Percentiles rank a stretch among this genome's conserved stretches.
phyloP scores from a whole-genome alignment of 2,113 vertebrate genomes.

The Caretta caretta region DNA sequence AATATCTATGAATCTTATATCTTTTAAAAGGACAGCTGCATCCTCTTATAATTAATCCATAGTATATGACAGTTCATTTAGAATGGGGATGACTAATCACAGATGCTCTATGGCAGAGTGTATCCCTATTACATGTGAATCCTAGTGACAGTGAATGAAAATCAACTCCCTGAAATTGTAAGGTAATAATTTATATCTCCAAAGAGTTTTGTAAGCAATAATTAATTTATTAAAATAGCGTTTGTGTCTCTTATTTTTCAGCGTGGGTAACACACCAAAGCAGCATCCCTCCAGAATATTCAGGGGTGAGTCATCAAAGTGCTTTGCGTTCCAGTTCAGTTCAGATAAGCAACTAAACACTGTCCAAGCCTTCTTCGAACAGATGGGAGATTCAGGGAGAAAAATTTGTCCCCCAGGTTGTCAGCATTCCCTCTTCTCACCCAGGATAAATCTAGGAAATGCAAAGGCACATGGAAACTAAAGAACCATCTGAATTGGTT shows the following conservation, averaged over 20 bases:
- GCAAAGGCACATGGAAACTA: not conserved
- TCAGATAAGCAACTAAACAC: conserved; percentile 30
- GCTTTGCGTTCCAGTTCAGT: conserved; percentile 1
- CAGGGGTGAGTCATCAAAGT: conserved; percentile 17
- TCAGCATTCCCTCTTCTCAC: not conserved
- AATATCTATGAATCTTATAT: too few relatives aligned
- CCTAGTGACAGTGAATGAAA: not conserved
- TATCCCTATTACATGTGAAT: not conserved
- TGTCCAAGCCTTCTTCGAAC: conserved; percentile 10
- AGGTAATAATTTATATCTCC: not conserved
- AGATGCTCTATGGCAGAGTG: not conserved
- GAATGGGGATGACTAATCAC: not conserved
- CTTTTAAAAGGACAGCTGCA: not conserved
- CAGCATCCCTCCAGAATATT: conserved; percentile 22
- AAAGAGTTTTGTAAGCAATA: conserved; percentile 5
- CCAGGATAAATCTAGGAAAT: not conserved
- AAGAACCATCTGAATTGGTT: not conserved
- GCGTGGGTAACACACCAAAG: rapidly evolving
- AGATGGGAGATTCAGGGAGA: not conserved
- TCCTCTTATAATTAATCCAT: not conserved
- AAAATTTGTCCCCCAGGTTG: not conserved
- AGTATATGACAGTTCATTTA: not conserved
- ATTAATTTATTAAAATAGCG: not conserved
- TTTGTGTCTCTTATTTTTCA: not conserved
- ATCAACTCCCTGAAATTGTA: not conserved